These are phyloP conservation scores for Athene noctua DNA, from an alignment of 2,113 vertebrate genomes.

Conservation along the genomic window DNA sequence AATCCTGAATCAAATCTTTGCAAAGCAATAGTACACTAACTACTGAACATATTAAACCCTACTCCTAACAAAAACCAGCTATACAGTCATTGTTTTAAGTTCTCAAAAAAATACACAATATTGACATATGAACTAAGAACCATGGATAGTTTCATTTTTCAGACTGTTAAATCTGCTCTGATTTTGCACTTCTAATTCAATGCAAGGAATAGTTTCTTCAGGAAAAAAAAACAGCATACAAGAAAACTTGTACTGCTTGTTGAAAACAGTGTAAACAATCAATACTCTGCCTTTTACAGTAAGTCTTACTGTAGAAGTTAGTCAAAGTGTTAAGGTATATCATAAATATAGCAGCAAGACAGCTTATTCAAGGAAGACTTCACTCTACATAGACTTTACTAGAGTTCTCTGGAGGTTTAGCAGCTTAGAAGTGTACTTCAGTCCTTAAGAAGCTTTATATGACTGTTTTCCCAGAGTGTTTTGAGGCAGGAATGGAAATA, in stretches of 20 bases:
- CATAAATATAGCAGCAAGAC: neutral
- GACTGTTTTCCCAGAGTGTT: neutral
- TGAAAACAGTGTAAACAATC: neutral
- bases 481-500: neutral
- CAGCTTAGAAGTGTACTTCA: neutral
- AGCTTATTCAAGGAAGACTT: neutral
- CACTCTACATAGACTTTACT: neutral
- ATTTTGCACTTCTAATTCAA: neutral
- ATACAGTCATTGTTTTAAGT: neutral
- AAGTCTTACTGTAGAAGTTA: neutral
- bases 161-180: neutral
- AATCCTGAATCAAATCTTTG: neutral
- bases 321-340: neutral
- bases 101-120: neutral
- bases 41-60: neutral
- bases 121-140: neutral
- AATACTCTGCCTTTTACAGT: neutral
- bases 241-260: neutral
- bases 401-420: neutral
- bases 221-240: neutral
- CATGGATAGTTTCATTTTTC: neutral
- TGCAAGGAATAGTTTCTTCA: neutral
- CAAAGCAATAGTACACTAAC: neutral
- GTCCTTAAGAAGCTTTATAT: neutral
- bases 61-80: neutral